Evolutionary conservation across 92 coral and sea anemone species (phyloP).

Genomic region (Parazoanthus atlanticus): DNA sequence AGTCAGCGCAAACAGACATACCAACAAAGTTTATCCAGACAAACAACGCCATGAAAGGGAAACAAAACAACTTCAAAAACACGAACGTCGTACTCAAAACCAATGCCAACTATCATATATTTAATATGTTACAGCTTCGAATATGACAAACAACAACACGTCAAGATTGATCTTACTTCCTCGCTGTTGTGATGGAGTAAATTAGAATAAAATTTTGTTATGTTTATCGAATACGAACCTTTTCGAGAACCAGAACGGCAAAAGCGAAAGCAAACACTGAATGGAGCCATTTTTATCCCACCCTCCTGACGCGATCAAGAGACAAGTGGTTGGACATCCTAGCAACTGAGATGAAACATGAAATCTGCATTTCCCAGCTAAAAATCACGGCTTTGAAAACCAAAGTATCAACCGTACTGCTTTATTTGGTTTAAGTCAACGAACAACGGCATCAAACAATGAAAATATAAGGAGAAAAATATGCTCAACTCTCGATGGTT

Average conservation of each 20-base stretch:
- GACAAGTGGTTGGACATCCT: neutral
- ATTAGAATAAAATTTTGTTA: neutral
- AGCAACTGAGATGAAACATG: slow-evolving; percentile 4
- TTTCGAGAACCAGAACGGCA: neutral
- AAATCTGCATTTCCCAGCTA: neutral
- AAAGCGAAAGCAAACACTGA: neutral
- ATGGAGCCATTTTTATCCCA: slow-evolving; percentile 20
- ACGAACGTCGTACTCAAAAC: neutral
- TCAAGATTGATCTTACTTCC: neutral
- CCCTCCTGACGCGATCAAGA: slow-evolving; percentile 11
- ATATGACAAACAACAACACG: neutral
- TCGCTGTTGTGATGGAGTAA: too few relatives aligned
- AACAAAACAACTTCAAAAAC: slow-evolving; percentile 1
- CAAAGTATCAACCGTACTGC: neutral
- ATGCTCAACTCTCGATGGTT: too few relatives aligned
- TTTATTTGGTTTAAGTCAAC: neutral
- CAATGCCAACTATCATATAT: neutral
- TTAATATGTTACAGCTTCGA: neutral
- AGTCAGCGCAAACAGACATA: neutral
- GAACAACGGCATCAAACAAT: neutral
- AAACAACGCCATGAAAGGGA: slow-evolving; percentile 13
- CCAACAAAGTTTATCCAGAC: neutral
- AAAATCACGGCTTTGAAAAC: slow-evolving; percentile 15
- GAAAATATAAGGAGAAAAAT: neutral
- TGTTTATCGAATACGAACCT: neutral